phyloP scores from a whole-genome alignment of 2,888 invertebrate genomes.

The Mechanitis messenoides region DNA sequence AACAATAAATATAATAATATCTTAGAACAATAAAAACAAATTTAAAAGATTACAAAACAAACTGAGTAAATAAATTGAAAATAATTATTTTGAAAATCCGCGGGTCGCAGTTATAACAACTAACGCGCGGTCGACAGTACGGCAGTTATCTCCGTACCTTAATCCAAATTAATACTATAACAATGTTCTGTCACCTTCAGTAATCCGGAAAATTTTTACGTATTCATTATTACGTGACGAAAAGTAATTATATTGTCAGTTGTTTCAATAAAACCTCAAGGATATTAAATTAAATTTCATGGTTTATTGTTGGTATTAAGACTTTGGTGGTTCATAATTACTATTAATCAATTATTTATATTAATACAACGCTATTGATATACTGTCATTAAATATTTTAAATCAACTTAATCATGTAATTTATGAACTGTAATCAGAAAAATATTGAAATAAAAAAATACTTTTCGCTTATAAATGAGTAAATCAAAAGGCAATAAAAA shows the following conservation, averaged over 20 bases:
- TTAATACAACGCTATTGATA: too few relatives aligned
- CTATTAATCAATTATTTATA: too few relatives aligned
- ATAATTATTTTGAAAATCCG: constrained; percentile 9
- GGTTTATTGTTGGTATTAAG: too few relatives aligned
- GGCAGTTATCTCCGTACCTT: constrained; percentile 20
- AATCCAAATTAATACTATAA: constrained; percentile 32
- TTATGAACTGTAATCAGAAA: too few relatives aligned
- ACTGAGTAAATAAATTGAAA: background rate
- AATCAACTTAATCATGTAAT: too few relatives aligned
- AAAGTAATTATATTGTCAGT: constrained; percentile 23
- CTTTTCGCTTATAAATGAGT: constrained; percentile 19
- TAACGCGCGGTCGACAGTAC: constrained; percentile 13
- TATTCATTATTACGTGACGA: constrained; percentile 27
- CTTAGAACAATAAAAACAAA: background rate
- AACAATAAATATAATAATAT: too few relatives aligned
- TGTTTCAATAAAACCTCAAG: constrained; percentile 3
- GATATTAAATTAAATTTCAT: background rate
- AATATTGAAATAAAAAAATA: too few relatives aligned
- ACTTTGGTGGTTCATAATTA: too few relatives aligned
- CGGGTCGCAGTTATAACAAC: constrained; percentile 23
- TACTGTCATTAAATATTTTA: too few relatives aligned
- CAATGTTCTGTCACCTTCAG: constrained; percentile 23
- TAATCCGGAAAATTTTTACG: constrained; percentile 31
- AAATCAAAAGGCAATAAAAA: constrained; percentile 23
- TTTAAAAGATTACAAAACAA: background rate